Evolutionary conservation across 2,888 invertebrate genomes (phyloP), one percentile per base, ranked within the genome.

Genomic region (Dexiosoma caninum): DNA sequence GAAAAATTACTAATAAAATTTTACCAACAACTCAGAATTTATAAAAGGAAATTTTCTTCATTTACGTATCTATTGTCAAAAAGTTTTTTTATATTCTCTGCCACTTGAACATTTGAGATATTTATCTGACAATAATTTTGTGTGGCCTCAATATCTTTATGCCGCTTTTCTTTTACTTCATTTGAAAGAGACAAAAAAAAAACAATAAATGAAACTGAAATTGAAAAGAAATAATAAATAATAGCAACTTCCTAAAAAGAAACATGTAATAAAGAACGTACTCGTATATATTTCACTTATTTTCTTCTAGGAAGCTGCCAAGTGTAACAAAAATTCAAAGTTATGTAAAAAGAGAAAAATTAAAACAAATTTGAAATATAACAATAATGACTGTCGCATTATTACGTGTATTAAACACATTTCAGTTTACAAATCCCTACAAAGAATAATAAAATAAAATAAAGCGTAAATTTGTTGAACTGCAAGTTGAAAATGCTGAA

Each of bases 171-270:
- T 5, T 59, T 49, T 53, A 55, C 23, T 59, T n/a, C 66, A 30
- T 67, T 75, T 30, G 16, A 57, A 77, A 35, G 35, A 53, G 27
- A 8, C 66, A 40, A 30, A n/a, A 42, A 60, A 12, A 23, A 21
- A 64, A 42, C n/a, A 30, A 21, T 6, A 14, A 53, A 62, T 21
- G 32, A 44, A 72, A 55, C 62, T 55, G 44, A 44, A 23, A 62
- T 64, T 67, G 51, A 40, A 75, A 59, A 14, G 59, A n/a, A n/a
- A n/a, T 35, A 51, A 75, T 59, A 67, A 75, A 75, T 67, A 67
- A 75, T 51, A 59, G 27, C 9, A 37, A 59, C 32, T 59, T 51
- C n/a, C n/a, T 1, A 53, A 49, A 49, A 70, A n/a, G 44, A 40
- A 9, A 23, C 21, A 42, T 35, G 14, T 30, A 37, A 19, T 1